Evolutionary conservation across 2,113 vertebrate species (phyloP), one percentile per base, ranked within the genome.

Genomic region (Pyxicephalus adspersus): DNA sequence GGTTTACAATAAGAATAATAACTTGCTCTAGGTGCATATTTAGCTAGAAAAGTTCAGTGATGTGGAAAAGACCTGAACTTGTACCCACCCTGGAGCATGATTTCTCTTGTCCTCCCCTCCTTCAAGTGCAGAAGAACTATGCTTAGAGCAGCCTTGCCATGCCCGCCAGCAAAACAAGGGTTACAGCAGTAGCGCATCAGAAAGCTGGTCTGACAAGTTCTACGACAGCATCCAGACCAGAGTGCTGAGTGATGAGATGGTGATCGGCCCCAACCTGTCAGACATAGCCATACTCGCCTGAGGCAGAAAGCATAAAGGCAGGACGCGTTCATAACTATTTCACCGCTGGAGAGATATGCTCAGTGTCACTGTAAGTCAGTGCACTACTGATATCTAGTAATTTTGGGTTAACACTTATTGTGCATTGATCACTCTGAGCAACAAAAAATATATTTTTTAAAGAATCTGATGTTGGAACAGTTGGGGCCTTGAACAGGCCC

Each of bases 181-280:
- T 81, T 81, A 81, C 68, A 45, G 52, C 65, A 18, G 29, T 50
- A 79, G 64, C 22, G 77, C 54, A n/a, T 67, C 77, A 68, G 26
- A 68, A 31, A 81, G 68, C 79, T 60, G 51, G 79, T 81, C 58
- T 38, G 63, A 81, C 79, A 61, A 68, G 79, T 81, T 74, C 50
- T 74, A 68, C 60, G 26, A 74, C 58, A 64, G 68, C n/a, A 26
- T 45, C 60, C 68, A 64, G 23, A 80, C 67, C 26, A 11, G 57
- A 57, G 79, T 20, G 68, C 60, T 65, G 79, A 81, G 58, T 74
- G 68, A 81, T 81, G 79, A 64, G 58, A 55, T 64, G 71, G 67
- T 61, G 79, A 65, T 81, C 16, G 79, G 79, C 68, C 70, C 57
- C 51, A 72, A 74, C 79, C 79, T 81, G 79, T 81, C 68, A 81